A percentile compares a stretch with the other conserved stretches of the same genome.
These are phyloP conservation scores for Tangara arthus DNA, from an alignment of 2,797 vertebrate species.

Conservation along the genomic window DNA sequence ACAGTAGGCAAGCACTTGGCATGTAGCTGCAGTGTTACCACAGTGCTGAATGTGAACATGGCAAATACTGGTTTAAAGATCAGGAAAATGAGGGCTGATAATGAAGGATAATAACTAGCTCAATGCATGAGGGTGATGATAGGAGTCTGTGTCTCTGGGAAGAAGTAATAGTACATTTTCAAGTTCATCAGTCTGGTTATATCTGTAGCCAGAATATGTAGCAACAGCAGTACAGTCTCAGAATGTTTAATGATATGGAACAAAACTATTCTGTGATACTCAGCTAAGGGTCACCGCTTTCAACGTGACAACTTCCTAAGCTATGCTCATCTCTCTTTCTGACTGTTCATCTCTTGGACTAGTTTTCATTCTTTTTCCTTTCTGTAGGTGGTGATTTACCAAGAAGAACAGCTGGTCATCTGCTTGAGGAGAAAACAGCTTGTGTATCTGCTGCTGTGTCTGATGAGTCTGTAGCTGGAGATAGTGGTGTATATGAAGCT, in stretches of 20 bases:
- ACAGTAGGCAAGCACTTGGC: neutral
- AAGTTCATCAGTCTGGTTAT: slow-evolving; percentile 11
- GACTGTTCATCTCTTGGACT: neutral
- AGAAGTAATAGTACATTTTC: neutral
- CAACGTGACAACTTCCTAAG: neutral
- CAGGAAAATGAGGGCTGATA: neutral
- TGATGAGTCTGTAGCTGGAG: slow-evolving; percentile 83
- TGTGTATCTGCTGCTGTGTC: slow-evolving; percentile 84
- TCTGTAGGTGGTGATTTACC: slow-evolving; percentile 68
- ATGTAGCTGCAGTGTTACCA: neutral
- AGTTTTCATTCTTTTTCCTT: neutral
- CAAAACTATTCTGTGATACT: neutral
- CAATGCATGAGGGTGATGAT: neutral
- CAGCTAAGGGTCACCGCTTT: neutral
- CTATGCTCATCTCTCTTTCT: neutral
- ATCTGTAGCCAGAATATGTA: neutral
- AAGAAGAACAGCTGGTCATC: slow-evolving; percentile 50
- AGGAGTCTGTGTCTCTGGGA: neutral
- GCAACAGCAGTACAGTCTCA: neutral
- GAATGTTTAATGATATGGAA: slow-evolving; percentile 21
- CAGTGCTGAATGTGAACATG: neutral
- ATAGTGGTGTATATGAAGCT: slow-evolving; percentile 85
- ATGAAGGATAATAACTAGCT: slow-evolving; percentile 4
- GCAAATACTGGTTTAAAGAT: neutral
- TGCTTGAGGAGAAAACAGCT: slow-evolving; percentile 72